These are phyloP conservation scores for Drosophila mayaguana DNA, from an alignment of 2,888 invertebrate genomes.

Conservation along the genomic window DNA sequence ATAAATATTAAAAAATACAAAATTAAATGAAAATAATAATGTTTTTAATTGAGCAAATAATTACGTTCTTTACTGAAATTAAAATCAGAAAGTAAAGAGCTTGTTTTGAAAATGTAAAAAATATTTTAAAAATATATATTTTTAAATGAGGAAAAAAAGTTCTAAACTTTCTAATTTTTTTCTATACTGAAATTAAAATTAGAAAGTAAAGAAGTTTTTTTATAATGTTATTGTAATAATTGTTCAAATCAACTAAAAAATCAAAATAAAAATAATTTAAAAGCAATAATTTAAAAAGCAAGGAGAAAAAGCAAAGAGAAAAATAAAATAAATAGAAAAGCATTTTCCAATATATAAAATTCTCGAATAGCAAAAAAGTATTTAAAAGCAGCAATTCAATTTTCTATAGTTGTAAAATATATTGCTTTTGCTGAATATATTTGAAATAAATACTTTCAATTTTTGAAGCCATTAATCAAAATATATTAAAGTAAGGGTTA, in stretches of 20 bases:
- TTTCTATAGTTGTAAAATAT: no score
- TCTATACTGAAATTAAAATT: background rate
- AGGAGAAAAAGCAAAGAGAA: no score
- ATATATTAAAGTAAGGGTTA: background rate
- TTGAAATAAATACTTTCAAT: no score
- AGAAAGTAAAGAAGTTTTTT: constrained; percentile 9
- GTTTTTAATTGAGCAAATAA: no score
- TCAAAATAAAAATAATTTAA: background rate
- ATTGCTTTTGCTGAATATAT: no score
- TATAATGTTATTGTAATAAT: background rate
- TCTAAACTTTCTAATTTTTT: constrained; percentile 9
- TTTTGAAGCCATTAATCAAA: no score
- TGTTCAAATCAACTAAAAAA: background rate
- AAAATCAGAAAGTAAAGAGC: no score
- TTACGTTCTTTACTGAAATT: no score
- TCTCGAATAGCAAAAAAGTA: background rate
- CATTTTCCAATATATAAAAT: no score
- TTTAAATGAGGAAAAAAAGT: background rate
- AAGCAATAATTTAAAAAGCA: background rate
- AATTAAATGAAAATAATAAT: background rate
- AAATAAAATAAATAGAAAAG: no score
- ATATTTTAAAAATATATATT: background rate
- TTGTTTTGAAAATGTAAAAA: no score
- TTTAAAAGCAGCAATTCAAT: background rate
- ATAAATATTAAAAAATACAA: background rate